These are phyloP conservation scores for Heliconius nattereri DNA, from an alignment of 1,140 invertebrate species.

Conservation along the genomic window DNA sequence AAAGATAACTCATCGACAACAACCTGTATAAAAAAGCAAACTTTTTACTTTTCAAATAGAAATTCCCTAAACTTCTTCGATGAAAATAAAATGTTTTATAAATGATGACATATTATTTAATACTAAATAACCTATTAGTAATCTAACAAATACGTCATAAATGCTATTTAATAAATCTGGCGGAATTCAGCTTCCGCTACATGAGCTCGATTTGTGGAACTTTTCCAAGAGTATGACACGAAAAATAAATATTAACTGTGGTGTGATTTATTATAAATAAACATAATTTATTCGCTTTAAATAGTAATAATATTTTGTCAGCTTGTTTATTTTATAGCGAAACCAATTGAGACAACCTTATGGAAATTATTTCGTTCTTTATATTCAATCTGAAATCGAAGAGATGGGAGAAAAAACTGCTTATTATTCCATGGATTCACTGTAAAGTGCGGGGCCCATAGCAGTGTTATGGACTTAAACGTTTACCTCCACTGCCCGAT, in stretches of 20 bases:
- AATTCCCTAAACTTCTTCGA: no score
- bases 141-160: not conserved
- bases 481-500: no score
- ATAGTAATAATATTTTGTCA: not conserved
- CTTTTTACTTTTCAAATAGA: no score
- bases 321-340: not conserved
- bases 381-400: not conserved
- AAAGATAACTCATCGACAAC: no score
- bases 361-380: not conserved
- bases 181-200: conserved; percentile 10
- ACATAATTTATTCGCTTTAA: not conserved
- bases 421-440: no score
- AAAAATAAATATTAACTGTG: conserved; percentile 5
- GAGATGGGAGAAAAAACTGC: no score
- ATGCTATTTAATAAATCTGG: conserved; percentile 7
- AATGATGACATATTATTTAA: not conserved
- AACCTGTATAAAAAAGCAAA: no score
- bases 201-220: not conserved
- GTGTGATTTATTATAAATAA: conserved; percentile 2
- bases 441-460: no score
- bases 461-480: no score
- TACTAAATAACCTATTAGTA: not conserved
- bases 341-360: not conserved
- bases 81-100: no score
- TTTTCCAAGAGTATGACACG: not conserved